Conservation (phyloP, 2,888 invertebrate species). For the Andrena haemorrhoa region DNA sequence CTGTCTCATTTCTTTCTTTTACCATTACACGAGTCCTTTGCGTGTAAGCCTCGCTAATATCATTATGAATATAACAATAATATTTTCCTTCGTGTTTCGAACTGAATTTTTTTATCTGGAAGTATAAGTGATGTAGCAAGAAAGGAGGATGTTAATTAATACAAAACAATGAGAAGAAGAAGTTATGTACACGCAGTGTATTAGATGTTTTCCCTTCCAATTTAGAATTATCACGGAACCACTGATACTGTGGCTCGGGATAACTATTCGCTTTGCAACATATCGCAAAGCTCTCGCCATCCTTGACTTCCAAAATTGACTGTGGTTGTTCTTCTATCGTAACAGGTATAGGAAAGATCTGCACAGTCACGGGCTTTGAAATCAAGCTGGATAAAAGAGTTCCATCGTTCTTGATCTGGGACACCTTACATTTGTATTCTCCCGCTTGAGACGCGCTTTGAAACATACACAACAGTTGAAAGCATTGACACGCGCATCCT, state of each 20-base stretch:
- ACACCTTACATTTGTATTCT: conserved; percentile 75
- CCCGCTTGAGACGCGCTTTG: conserved; percentile 73
- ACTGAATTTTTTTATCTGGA: conserved; percentile 70
- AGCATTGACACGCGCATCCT: neutral
- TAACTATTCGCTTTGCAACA: conserved; percentile 73
- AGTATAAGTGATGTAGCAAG: conserved; percentile 14
- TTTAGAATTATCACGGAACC: conserved; percentile 77
- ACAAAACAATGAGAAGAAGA: neutral
- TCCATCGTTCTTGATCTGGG: conserved; percentile 71
- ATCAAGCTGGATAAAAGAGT: conserved; percentile 54
- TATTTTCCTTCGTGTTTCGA: conserved; percentile 79
- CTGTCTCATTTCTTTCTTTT: conserved; percentile 29
- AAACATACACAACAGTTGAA: conserved; percentile 1
- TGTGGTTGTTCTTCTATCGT: conserved; percentile 73
- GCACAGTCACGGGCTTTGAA: conserved; percentile 70
- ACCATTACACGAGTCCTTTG: conserved; percentile 74
- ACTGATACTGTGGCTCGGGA: conserved; percentile 76
- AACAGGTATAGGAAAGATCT: conserved; percentile 71
- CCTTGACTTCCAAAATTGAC: conserved; percentile 70
- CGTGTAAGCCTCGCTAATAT: conserved; percentile 74
- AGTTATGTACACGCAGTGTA: conserved; percentile 68
- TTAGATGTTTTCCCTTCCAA: conserved; percentile 69
- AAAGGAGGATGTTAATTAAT: neutral
- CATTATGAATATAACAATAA: conserved; percentile 77
- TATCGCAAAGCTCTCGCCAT: conserved; percentile 69